These are phyloP conservation scores for Brevimyrus niger DNA, from an alignment of 2,113 vertebrate species.

Conservation along the genomic window DNA sequence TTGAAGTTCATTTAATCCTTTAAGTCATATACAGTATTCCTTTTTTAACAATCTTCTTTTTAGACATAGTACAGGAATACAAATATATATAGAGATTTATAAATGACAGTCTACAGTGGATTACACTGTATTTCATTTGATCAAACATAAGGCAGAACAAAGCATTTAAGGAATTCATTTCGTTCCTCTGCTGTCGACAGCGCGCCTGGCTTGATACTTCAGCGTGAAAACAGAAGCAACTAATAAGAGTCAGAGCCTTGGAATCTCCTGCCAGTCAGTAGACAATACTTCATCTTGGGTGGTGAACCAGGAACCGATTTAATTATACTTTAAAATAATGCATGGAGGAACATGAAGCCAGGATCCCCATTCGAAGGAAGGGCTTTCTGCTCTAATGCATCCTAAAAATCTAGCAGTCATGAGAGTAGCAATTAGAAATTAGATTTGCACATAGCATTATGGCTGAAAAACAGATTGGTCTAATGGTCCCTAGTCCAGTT, in stretches of 20 bases:
- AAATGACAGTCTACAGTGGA: neutral
- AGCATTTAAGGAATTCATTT: neutral
- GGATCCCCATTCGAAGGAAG: neutral
- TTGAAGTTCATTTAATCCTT: neutral
- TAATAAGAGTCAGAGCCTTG: conserved; percentile 1
- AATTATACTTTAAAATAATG: neutral
- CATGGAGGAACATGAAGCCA: neutral
- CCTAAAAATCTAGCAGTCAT: neutral
- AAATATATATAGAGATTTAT: neutral
- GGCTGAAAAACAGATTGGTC: neutral
- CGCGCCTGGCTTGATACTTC: neutral
- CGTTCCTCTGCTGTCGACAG: neutral
- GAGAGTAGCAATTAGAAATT: neutral
- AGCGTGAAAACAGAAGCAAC: neutral
- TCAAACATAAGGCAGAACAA: neutral
- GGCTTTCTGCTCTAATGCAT: neutral
- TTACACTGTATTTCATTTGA: neutral
- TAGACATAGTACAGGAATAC: neutral
- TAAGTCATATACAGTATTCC: neutral
- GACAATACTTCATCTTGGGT: neutral
- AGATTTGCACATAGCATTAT: neutral
- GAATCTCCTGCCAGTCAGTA: neutral
- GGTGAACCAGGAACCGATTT: neutral
- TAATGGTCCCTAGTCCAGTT: neutral
- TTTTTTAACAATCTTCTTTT: neutral